Evolutionary conservation across 2,113 vertebrate species (phyloP).

Genomic region (Vicugna pacos): DNA sequence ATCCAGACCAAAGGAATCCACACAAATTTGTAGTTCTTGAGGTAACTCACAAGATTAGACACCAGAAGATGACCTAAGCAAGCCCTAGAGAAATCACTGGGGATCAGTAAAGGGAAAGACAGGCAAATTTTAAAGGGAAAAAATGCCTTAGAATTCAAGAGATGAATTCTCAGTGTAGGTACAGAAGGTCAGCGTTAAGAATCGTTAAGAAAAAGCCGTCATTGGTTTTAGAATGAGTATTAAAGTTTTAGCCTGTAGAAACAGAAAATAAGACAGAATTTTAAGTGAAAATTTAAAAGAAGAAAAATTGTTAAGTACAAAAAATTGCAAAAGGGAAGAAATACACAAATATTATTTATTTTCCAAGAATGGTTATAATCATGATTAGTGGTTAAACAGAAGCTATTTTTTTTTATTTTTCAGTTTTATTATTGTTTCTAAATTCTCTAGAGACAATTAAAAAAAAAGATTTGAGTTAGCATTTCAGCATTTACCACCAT

Average conservation of each 20-base stretch:
- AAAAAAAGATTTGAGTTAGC: constrained; percentile 6
- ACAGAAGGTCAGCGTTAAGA: neutral
- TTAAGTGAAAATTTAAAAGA: neutral
- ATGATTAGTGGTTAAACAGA: neutral
- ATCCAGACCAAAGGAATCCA: constrained; percentile 15
- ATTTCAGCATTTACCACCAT: neutral
- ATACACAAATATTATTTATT: neutral
- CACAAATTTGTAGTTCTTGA: neutral
- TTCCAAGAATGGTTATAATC: neutral
- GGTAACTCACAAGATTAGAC: neutral
- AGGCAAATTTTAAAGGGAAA: constrained; percentile 20
- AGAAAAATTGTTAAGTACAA: neutral
- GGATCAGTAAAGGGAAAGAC: neutral
- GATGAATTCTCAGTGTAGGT: neutral
- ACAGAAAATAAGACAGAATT: neutral
- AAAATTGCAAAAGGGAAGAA: neutral
- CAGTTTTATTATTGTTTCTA: neutral
- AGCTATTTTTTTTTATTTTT: neutral
- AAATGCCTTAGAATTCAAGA: neutral
- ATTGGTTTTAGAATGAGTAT: neutral
- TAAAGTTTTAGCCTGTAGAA: neutral
- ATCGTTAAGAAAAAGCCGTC: neutral
- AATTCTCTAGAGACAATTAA: neutral
- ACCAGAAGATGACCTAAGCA: neutral
- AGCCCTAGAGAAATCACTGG: neutral